Evolutionary conservation across 35 echinoderm and acorn worm species (phyloP), one percentile per base, ranked within the genome.

Genomic region (Lytechinus variegatus): DNA sequence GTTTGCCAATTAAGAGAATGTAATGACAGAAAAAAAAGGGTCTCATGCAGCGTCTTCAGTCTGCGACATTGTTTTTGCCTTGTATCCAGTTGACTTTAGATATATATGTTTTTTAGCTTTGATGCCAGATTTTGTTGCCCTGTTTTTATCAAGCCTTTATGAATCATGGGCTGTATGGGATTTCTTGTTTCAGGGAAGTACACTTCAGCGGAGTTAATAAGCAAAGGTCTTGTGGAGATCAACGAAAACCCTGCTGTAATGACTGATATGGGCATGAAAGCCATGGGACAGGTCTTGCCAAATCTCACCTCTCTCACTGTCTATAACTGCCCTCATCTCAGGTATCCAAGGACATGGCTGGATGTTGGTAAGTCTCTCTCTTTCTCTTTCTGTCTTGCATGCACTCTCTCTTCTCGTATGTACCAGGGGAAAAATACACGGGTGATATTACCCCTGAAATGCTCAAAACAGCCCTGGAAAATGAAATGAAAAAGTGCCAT

Each of bases 281-380:
- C 92, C 53, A 93, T 93, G 79, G 92, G 61, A 6, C 33, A 94
- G 8, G 95, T 96, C 27, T 96, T 96, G 27, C 92, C 92, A 12
- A 94, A 71, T 56, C 91, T 96, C 8, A 61, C 52, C 10, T 10
- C 66, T 4, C 53, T 96, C 61, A 86, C 95, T 28, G 66, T 93
- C 52, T 94, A 96, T 27, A 96, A 96, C 92, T 96, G 95, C 79
- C 95, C 95, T 87, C 95, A 96, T 94, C 92, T 96, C 13, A 92
- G 93, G 24, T 94, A 96, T 19, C 95, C 95, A 27, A 28, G 86
- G 10, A 28, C 86, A 53, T 96, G 95, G 95, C 92, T 93, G 13
- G 92, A 93, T 93, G 92, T 93, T n/a, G 92, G 92, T 93, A 93
- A 57, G 92, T 44, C 10, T 52, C 9, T 21, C 10, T 8, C 27